A percentile compares a stretch with the other conserved stretches of the same genome.
Evolutionary conservation across 2,888 invertebrate species (phyloP).

Genomic region (Prosopocoilus inquinatus): DNA sequence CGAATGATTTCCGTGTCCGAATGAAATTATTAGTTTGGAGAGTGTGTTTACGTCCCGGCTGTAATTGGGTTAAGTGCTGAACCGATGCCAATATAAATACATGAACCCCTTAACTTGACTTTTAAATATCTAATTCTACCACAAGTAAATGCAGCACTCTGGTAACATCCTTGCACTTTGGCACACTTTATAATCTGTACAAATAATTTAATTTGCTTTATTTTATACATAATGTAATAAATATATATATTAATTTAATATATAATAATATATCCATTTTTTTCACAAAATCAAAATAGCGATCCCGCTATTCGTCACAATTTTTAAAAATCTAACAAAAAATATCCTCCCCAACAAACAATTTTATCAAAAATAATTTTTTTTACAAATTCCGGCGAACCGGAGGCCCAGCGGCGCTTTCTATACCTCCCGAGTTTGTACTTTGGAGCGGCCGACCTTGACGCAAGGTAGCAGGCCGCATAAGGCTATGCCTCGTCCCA

Average conservation of each 20-base stretch:
- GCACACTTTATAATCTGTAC: conserved; percentile 53
- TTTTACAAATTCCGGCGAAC: conserved; percentile 45
- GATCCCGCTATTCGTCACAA: conserved; percentile 45
- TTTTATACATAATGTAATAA: conserved; percentile 52
- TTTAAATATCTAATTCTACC: conserved; percentile 40
- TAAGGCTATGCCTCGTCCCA: conserved; percentile 41
- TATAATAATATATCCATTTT: conserved; percentile 53
- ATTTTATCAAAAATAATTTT: conserved; percentile 68
- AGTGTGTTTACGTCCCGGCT: conserved; percentile 35
- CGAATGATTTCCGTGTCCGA: conserved; percentile 33
- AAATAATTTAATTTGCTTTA: conserved; percentile 51
- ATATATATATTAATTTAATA: conserved; percentile 43
- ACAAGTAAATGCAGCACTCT: conserved; percentile 50
- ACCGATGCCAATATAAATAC: conserved; percentile 46
- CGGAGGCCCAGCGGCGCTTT: conserved; percentile 35
- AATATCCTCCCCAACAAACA: conserved; percentile 59
- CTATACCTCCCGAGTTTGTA: conserved; percentile 53
- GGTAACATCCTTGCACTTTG: conserved; percentile 54
- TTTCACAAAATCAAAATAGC: conserved; percentile 52
- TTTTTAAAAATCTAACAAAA: conserved; percentile 56
- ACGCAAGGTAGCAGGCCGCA: conserved; percentile 45
- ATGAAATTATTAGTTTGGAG: conserved; percentile 21
- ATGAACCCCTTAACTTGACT: conserved; percentile 44
- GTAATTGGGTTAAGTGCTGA: conserved; percentile 42
- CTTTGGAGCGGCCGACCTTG: conserved; percentile 49